These are phyloP conservation scores for Pterophyllum scalare DNA, from an alignment of 2,113 vertebrate genomes.

Conservation along the genomic window DNA sequence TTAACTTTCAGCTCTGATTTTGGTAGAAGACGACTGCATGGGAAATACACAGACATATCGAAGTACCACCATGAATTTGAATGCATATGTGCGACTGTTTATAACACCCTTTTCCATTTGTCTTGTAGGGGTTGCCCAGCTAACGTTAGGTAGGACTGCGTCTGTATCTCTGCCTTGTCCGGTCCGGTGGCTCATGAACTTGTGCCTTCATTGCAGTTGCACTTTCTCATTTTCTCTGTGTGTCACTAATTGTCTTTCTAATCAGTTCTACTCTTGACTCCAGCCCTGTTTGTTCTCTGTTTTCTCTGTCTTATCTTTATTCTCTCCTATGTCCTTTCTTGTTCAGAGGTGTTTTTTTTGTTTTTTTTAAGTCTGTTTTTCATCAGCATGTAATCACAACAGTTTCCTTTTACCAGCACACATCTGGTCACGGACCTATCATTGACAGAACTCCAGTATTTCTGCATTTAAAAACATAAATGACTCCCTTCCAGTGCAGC, in stretches of 20 bases:
- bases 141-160: slow-evolving; percentile 84
- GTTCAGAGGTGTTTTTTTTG: slow-evolving; percentile 49
- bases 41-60: slow-evolving; percentile 19
- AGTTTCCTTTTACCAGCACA: slow-evolving; percentile 54
- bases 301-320: slow-evolving; percentile 24
- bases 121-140: slow-evolving; percentile 83
- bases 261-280: slow-evolving; percentile 72
- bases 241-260: slow-evolving; percentile 67
- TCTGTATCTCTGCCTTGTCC: slow-evolving; percentile 75
- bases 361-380: slow-evolving; percentile 52
- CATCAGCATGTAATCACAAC: slow-evolving; percentile 69
- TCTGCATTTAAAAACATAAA: slow-evolving; percentile 17
- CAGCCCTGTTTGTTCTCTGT: slow-evolving; percentile 44
- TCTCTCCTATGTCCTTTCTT: slow-evolving; percentile 17
- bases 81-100: not conserved
- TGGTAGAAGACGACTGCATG: slow-evolving; percentile 27
- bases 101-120: slow-evolving; percentile 71
- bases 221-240: slow-evolving; percentile 68
- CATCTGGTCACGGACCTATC: slow-evolving; percentile 54
- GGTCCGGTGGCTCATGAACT: slow-evolving; percentile 67
- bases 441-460: slow-evolving; percentile 38
- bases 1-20: slow-evolving; percentile 45
- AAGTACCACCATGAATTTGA: slow-evolving; percentile 2
- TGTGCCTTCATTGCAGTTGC: slow-evolving; percentile 76
- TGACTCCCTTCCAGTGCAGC: slow-evolving; percentile 2